Base-by-base conservation (phyloP, 1,140 invertebrate genomes). In the Platyscapa corneri region DNA sequence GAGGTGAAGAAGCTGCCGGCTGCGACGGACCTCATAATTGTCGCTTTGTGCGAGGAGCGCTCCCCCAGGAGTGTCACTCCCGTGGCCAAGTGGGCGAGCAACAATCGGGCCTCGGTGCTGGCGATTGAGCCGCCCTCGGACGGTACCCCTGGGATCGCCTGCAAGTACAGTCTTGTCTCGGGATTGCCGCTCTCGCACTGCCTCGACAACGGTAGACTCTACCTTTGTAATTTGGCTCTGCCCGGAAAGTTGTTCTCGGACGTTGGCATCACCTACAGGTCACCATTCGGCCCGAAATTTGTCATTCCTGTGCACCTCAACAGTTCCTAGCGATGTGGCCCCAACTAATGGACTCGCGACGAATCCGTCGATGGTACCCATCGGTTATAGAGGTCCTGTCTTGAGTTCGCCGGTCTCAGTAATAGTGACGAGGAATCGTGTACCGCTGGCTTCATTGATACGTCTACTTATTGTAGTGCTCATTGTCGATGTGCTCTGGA, bases 231-330 rank as follows among this genome's bases (percentile, higher is more conserved):
- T 93, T 94, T 98, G 88, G 96, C 96, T 83, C 95, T 98, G 89
- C 97, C 97, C 27, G 94, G 95, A 83, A 95, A 95, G 90, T 94
- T 98, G 65, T 98, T 97, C 92, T 93, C 94, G 75, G 95, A 97
- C 88, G 95, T 96, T 88, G 96, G 96, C 67, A 96, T 98, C 85
- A 95, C 94, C 56, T 99, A 98, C 92, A 95, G 95, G 88, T 97
- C 97, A 83, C 97, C 97, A 12, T 99, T 98, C 93, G 97, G 97
- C 86, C 96, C 97, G 67, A 97, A 97, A 93, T 97, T 97, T 93
- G 95, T 97, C 88, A 97, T 98, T 93, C 95, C 97, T 86, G 94
- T 98, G 87, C 96, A 98, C 94, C 94, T 95, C 86, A 95, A 95
- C 83, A 93, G 92, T 87, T 94, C 91, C 88, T 93, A 93, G 90